Conservation (phyloP, 2,888 invertebrate species). For the Chouioia cunea region DNA sequence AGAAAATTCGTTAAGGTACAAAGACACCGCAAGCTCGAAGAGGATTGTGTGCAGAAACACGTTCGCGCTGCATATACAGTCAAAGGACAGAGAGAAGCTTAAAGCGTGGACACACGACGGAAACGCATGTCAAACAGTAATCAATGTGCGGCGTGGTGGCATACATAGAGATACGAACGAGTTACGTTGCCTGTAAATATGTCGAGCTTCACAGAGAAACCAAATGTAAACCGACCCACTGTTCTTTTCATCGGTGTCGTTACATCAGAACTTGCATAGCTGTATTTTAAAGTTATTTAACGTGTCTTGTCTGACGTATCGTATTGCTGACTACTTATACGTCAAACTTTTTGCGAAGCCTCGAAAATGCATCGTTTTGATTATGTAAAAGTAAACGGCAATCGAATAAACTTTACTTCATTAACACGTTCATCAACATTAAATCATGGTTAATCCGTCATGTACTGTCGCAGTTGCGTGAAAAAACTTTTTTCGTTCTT, state of each 20-base stretch:
- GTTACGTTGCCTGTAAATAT: slow-evolving; percentile 42
- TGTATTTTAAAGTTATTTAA: too few species aligned
- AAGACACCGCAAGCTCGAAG: not conserved
- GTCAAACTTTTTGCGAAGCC: too few species aligned
- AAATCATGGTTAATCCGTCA: not conserved
- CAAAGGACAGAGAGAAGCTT: not conserved
- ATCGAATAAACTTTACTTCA: too few species aligned
- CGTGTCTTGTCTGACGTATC: too few species aligned
- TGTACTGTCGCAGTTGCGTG: not conserved
- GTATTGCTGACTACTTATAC: too few species aligned
- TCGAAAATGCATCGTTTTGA: too few species aligned
- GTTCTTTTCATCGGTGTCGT: too few species aligned
- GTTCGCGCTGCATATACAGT: not conserved
- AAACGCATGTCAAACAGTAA: slow-evolving; percentile 50
- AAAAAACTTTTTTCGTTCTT: slow-evolving; percentile 4
- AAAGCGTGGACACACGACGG: not conserved
- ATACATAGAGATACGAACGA: slow-evolving; percentile 47
- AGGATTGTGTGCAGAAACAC: not conserved
- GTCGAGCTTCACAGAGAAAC: not conserved
- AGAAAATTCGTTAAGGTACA: not conserved
- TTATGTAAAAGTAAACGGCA: too few species aligned
- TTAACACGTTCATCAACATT: too few species aligned
- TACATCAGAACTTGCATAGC: too few species aligned
- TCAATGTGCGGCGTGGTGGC: slow-evolving; percentile 41
- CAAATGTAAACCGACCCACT: too few species aligned